Conservation (phyloP, 2,888 invertebrate genomes). For the Lumbricus terrestris region DNA sequence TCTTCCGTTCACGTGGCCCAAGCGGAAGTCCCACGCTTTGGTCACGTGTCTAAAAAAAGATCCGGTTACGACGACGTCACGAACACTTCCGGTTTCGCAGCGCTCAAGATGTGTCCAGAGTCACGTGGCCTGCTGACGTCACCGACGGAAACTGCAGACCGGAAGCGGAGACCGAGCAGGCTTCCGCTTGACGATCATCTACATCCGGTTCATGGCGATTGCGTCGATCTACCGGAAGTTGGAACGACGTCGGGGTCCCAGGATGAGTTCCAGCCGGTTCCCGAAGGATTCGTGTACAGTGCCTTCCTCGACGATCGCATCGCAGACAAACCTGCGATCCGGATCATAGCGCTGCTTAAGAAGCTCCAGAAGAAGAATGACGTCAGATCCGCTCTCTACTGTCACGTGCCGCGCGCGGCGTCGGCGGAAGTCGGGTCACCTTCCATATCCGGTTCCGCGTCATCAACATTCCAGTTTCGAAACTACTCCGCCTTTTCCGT, state of each 20-base stretch:
- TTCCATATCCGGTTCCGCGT: not conserved
- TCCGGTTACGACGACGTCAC: not conserved
- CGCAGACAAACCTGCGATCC: conserved; percentile 20
- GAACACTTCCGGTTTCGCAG: not conserved
- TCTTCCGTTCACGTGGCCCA: not conserved
- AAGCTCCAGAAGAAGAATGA: conserved; percentile 17
- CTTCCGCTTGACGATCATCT: not conserved
- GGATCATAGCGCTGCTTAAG: conserved; percentile 32
- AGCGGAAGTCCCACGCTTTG: not conserved
- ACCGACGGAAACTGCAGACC: not conserved
- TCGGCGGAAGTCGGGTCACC: not conserved
- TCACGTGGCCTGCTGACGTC: not conserved
- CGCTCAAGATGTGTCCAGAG: not conserved
- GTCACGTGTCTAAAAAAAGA: not conserved
- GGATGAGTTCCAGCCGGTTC: conserved; percentile 25
- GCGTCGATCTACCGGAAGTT: not conserved
- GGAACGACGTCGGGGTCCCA: not conserved
- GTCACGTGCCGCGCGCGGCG: conserved; percentile 31
- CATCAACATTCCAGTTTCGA: not conserved
- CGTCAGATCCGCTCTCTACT: conserved; percentile 28
- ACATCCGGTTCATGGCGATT: not conserved
- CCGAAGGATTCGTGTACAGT: conserved; percentile 26
- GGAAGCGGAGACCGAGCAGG: not conserved
- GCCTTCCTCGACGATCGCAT: conserved; percentile 34
- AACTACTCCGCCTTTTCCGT: not conserved